Percentiles rank a stretch among this genome's conserved stretches.
Conservation (phyloP, 2,797 vertebrate genomes). For the Lepilemur septentrionalis region DNA sequence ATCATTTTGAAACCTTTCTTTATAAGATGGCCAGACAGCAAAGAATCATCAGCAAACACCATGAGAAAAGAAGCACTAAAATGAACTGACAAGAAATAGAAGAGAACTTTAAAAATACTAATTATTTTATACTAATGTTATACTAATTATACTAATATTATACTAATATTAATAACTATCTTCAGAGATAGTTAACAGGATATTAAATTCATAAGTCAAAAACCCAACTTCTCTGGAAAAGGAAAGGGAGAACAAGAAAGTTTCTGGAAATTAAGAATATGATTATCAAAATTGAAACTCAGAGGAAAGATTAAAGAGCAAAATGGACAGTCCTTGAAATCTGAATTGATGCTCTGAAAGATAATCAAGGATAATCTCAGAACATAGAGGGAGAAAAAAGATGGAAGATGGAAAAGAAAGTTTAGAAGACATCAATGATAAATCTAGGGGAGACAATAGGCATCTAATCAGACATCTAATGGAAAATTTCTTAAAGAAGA, state of each 20-base stretch:
- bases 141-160: no score
- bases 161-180: neutral
- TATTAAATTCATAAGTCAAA: slow-evolving; percentile 2
- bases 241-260: neutral
- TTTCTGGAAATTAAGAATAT: slow-evolving; percentile 3
- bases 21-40: neutral
- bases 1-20: neutral
- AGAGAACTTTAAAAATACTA: neutral
- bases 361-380: neutral
- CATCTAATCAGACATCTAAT: neutral
- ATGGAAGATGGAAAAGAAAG: neutral
- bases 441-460: neutral
- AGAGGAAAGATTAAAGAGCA: neutral
- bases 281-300: slow-evolving; percentile 3
- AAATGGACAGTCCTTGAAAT: neutral
- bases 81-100: neutral
- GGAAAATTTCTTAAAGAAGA: neutral
- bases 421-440: neutral
- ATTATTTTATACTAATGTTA: neutral
- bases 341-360: neutral
- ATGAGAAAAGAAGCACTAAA: neutral
- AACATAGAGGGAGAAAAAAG: neutral
- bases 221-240: slow-evolving; percentile 19
- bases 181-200: slow-evolving; percentile 7
- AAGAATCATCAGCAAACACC: neutral